Evolutionary conservation across 2,888 invertebrate species (phyloP), one percentile per base, ranked within the genome.

Genomic region (Caenorhabditis parvicauda): DNA sequence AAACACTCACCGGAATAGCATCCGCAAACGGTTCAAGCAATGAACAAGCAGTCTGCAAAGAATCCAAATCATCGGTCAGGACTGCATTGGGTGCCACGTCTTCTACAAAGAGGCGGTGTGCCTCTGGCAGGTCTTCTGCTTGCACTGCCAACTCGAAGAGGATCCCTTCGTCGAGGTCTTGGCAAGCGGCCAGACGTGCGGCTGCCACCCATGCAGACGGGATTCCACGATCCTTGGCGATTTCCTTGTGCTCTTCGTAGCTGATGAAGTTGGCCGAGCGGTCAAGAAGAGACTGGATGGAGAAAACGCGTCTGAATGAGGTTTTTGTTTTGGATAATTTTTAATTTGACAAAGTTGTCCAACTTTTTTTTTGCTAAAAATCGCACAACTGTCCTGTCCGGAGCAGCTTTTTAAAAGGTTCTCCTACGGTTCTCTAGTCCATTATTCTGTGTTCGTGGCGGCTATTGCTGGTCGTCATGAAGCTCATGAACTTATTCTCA

Each of bases 71-170:
- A 12, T 62, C 64, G 12, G 55, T 44, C 0, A 62, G 52, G 7
- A 72, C 65, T 2, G 65, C 63, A 37, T 63, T 67, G 17, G 72
- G 69, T 2, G 72, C 72, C 14, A 72, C 69, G 9, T 72, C 64
- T 12, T 59, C 56, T 3, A 54, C 56, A 44, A 69, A 69, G 5
- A 67, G 28, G 17, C 54, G 49, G n/a, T 64, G 62, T 9, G 61
- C 60, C 29, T 60, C 54, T 3, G 28, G 7, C 9, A 43, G 19
- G 24, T 63, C 52, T 14, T 58, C 56, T 2, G 68, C 63, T 24
- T 54, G 35, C 2, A 66, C 25, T 3, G 72, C 72, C 43, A 58
- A 45, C 37, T 59, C 56, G 44, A 59, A 67, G 1, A 65, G 54
- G 0, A 49, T 39, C 0, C 32, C 25, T 25, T 66, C 56, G 17